Percentiles rank a stretch among this genome's conserved stretches.
Evolutionary conservation across 2,888 invertebrate species (phyloP).

Genomic region (Oxyteleia sp.): DNA sequence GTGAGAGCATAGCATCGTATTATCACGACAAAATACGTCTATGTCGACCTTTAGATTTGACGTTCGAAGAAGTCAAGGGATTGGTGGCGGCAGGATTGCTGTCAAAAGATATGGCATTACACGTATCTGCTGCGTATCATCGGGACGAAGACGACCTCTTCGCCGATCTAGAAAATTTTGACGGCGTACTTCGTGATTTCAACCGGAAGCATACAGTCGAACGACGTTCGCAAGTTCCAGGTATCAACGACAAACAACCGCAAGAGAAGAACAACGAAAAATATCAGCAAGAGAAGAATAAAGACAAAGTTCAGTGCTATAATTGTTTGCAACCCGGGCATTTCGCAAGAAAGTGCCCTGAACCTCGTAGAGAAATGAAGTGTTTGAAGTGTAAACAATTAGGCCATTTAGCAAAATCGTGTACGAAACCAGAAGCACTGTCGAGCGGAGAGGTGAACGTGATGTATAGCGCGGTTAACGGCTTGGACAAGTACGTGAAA

Average conservation of each 20-base stretch:
- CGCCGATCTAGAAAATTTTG: neutral
- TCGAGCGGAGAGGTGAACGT: neutral
- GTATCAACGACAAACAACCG: neutral
- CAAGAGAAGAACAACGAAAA: neutral
- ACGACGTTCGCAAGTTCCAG: neutral
- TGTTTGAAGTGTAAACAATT: slow-evolving; percentile 15
- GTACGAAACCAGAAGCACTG: slow-evolving; percentile 7
- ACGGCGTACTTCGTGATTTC: neutral
- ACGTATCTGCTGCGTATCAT: neutral
- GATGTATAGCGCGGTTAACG: neutral
- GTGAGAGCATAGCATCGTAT: slow-evolving; percentile 50
- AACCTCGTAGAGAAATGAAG: neutral
- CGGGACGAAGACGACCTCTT: slow-evolving; percentile 19
- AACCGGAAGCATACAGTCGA: neutral
- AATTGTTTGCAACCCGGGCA: slow-evolving; percentile 11
- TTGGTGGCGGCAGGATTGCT: slow-evolving; percentile 41
- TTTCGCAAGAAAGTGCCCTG: slow-evolving; percentile 16
- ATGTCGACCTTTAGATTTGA: slow-evolving; percentile 30
- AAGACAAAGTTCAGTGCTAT: neutral
- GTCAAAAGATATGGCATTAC: slow-evolving; percentile 22
- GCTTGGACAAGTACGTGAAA: slow-evolving; percentile 27
- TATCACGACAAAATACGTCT: slow-evolving; percentile 53
- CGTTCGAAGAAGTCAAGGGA: slow-evolving; percentile 39
- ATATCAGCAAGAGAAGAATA: neutral
- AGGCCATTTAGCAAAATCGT: slow-evolving; percentile 5